Base-by-base conservation (phyloP, 2,113 vertebrate species). In the Rafetus swinhoei region DNA sequence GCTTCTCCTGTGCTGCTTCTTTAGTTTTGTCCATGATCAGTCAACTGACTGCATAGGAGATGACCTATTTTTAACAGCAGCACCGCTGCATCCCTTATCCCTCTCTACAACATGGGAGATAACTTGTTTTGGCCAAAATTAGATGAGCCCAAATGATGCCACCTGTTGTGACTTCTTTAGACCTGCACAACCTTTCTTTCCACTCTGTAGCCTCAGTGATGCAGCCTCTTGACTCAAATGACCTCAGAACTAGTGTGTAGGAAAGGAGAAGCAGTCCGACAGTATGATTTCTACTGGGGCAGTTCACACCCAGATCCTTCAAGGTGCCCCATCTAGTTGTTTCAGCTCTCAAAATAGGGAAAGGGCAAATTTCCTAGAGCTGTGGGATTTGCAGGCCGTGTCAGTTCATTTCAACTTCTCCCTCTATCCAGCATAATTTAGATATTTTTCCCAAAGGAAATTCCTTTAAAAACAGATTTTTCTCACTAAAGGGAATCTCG, bases 401-500 rank as follows among this genome's bases (percentile, higher is more conserved):
- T 85, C 35, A 55, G 76, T 39, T 86, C 77, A 90, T 88, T 72
- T 91, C 45, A 87, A 72, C 92, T 93, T 96, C 72, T 88, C 84
- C 92, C 45, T 72, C 35, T 79, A 35, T 8, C 9, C 16, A 19
- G 4, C 9, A 7, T 21, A 19, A 72, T 72, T 72, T 72, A 35
- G 32, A 35, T 69, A 69, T n/a, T 69, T 35, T n/a, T 29, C 60
- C 60, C 65, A 69, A 69, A 69, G 65, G 18, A 14, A n/a, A 35
- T 69, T 69, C 65, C 65, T 69, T 19, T 69, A 69, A 7, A 9
- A 72, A 72, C n/a, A 69, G 32, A 69, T n/a, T 69, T 69, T 69
- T 69, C 65, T 69, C n/a, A 32, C 65, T 9, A 72, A 72, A 72
- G 18, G 16, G 65, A 72, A 72, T 4, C n/a, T 72, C 32, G 19